These are phyloP conservation scores for Antheraea assamensis DNA, from an alignment of 2,888 invertebrate species.

Conservation along the genomic window DNA sequence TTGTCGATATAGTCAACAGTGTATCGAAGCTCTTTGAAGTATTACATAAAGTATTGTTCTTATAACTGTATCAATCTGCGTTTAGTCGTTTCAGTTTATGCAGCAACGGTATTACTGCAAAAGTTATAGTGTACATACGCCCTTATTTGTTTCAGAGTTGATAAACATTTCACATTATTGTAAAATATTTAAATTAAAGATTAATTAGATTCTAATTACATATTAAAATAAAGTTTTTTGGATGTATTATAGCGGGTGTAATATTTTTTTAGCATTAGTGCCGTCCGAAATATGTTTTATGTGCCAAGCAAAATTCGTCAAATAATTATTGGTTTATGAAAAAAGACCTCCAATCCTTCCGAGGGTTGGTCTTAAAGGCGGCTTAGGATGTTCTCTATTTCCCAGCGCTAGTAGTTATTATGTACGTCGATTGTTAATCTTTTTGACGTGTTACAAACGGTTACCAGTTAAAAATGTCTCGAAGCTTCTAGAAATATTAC, in stretches of 20 bases:
- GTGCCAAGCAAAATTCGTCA: conserved; percentile 60
- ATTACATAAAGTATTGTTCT: no score
- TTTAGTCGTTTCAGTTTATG: neutral
- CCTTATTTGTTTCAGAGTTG: neutral
- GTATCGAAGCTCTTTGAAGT: no score
- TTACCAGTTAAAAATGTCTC: neutral
- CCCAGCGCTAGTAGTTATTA: neutral
- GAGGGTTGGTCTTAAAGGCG: neutral
- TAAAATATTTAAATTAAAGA: neutral
- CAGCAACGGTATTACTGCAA: neutral
- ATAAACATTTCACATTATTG: neutral
- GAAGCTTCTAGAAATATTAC: neutral
- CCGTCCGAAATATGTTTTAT: conserved; percentile 71
- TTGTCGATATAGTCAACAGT: no score
- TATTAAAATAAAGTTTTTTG: neutral
- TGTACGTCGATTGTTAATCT: neutral
- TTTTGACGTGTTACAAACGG: neutral
- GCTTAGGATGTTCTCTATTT: neutral
- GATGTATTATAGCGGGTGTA: conserved; percentile 12
- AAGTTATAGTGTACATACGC: neutral
- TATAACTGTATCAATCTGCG: no score
- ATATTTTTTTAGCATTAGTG: conserved; percentile 57
- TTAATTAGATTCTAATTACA: no score
- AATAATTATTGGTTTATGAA: neutral
- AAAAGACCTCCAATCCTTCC: neutral